Conservation (phyloP, 2,113 vertebrate species). For the Oreochromis niloticus region DNA sequence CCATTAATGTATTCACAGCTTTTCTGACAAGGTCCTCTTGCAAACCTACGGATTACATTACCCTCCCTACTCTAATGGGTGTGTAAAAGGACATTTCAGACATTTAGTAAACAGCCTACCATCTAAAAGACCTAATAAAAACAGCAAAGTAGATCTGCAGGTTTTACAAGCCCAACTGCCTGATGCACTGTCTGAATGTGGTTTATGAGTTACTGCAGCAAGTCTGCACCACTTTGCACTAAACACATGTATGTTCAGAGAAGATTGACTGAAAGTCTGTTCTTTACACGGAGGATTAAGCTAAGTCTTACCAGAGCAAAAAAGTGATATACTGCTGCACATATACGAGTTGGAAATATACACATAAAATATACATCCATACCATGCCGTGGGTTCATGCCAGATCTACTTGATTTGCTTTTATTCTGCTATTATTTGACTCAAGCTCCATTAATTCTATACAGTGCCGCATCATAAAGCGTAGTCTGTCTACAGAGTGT, state of each 20-base stretch:
- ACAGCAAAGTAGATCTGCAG: neutral
- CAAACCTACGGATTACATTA: neutral
- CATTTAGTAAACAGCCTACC: neutral
- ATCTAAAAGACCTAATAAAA: neutral
- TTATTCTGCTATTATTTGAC: neutral
- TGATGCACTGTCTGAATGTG: neutral
- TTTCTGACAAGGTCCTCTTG: neutral
- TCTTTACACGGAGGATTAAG: neutral
- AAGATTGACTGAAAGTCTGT: neutral
- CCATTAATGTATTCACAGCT: neutral
- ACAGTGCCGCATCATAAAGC: neutral
- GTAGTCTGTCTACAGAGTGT: neutral
- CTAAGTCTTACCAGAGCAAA: neutral
- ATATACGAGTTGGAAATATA: neutral
- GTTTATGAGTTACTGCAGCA: neutral
- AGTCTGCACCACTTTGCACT: neutral
- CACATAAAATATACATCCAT: neutral
- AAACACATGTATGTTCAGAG: neutral
- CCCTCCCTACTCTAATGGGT: neutral
- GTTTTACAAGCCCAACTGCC: neutral
- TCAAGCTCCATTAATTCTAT: neutral
- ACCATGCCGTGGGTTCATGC: neutral
- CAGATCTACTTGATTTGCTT: neutral
- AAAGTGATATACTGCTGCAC: neutral
- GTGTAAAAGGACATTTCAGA: neutral